Conservation (phyloP, 2,888 invertebrate species). For the Trisateles emortualis region DNA sequence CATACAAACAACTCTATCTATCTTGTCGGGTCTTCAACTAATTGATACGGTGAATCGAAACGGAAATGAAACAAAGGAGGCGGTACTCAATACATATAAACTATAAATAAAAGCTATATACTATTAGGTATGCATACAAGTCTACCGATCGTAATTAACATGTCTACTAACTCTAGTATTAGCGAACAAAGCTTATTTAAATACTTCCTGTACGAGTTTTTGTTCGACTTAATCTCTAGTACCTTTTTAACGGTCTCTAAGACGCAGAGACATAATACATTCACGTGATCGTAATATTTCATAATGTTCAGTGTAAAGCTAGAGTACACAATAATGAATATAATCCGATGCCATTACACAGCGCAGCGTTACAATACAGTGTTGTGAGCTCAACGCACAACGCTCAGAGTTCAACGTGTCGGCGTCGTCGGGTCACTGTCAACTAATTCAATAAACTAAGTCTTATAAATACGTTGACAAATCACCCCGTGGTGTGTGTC, state of each 20-base stretch:
- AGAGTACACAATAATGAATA: slow-evolving; percentile 4
- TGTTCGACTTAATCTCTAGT: slow-evolving; percentile 8
- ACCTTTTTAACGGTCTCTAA: slow-evolving; percentile 7
- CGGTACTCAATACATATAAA: background rate
- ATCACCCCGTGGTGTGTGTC: too few relatives aligned
- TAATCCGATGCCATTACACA: slow-evolving; percentile 39
- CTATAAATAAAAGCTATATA: background rate
- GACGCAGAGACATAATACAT: slow-evolving; percentile 8
- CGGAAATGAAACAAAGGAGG: background rate
- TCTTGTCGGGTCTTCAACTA: background rate
- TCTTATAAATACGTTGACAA: slow-evolving; percentile 44
- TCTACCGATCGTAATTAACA: slow-evolving; percentile 1
- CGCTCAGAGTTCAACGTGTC: slow-evolving; percentile 24
- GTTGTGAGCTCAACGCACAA: slow-evolving; percentile 21
- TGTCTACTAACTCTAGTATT: background rate
- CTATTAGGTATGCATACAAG: too few relatives aligned
- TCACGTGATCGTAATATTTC: slow-evolving; percentile 9
- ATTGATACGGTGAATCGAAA: background rate
- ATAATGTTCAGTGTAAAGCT: slow-evolving; percentile 8
- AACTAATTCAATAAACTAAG: slow-evolving; percentile 27
- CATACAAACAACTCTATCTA: background rate
- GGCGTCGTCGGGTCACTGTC: slow-evolving; percentile 39
- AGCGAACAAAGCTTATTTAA: slow-evolving; percentile 5
- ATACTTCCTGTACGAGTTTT: slow-evolving; percentile 10
- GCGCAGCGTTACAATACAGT: slow-evolving; percentile 15